Conservation (phyloP, 2,797 vertebrate species). For the Enteromius viviparus region DNA sequence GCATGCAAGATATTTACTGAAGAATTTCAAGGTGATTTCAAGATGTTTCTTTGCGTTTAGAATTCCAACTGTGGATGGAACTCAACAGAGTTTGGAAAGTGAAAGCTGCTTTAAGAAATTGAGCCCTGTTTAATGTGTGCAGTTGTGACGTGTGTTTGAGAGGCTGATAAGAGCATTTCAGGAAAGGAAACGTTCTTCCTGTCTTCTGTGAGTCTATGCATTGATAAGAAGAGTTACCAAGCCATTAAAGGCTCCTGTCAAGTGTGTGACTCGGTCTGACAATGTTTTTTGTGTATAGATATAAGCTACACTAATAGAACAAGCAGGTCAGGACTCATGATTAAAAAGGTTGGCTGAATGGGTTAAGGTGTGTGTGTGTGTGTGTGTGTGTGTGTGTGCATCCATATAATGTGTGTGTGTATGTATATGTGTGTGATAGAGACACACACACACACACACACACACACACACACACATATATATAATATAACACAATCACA, state of each 20-base stretch:
- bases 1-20: not conserved
- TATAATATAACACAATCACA: no score
- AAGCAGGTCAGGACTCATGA: slow-evolving; percentile 63
- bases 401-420: no score
- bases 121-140: not conserved
- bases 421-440: no score
- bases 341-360: no score
- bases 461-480: no score
- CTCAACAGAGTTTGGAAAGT: not conserved
- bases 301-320: slow-evolving; percentile 52
- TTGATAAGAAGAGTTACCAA: slow-evolving; percentile 52
- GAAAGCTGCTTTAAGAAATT: not conserved
- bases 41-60: not conserved
- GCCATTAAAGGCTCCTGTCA: not conserved
- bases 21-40: not conserved
- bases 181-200: slow-evolving; percentile 57
- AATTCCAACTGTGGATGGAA: not conserved
- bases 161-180: slow-evolving; percentile 33
- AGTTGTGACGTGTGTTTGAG: not conserved
- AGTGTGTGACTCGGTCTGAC: slow-evolving; percentile 31
- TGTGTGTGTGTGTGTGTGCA: no score
- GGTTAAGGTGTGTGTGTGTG: no score
- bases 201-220: slow-evolving; percentile 43
- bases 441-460: no score
- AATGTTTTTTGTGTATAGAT: slow-evolving; percentile 33